Evolutionary conservation across 2,888 invertebrate genomes (phyloP), one percentile per base, ranked within the genome.

Genomic region (Gari tellinella): DNA sequence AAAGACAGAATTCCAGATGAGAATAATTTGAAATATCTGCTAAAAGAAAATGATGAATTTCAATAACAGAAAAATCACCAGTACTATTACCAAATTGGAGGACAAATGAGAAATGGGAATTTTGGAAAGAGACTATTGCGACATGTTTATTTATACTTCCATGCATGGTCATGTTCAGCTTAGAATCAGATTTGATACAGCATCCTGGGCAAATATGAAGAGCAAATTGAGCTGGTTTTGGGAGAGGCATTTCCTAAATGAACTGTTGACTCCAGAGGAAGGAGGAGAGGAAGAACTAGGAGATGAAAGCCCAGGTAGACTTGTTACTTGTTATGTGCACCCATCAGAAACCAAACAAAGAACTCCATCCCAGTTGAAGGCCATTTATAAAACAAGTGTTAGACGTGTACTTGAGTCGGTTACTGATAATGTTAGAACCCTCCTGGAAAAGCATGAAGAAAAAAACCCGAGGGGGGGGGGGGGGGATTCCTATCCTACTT

Each of bases 161-260:
- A 15, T n/a, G n/a, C 68, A 68, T 49, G 68, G 68, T 17, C 40
- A 26, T 43, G 15, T 37, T 14, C 5, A 4, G 1, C 21, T 61
- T 7, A 17, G 69, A 15, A 17, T 68, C 7, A n/a, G 15, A 14
- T 61, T 55, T 48, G 56, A 62, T n/a, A n/a, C 4, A 15, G 41
- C 40, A 17, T 68, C 62, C 25, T 68, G 61, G 53, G 17, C 19
- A 1, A 21, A 15, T 12, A 4, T 55, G 15, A 23, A 55, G 17
- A 23, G 51, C 38, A 57, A 63, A 40, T 21, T 69, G 26, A 58
- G 23, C 10, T 69, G 57, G 57, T 69, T 69, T 57, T 69, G 69
- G 63, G n/a, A n/a, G n/a, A n/a, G n/a, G n/a, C n/a, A n/a, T n/a
- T n/a, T n/a, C n/a, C n/a, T n/a, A n/a, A 19, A 10, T n/a, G 7